Evolutionary conservation across 2,888 invertebrate genomes (phyloP).

Genomic region (Archips xylosteana): DNA sequence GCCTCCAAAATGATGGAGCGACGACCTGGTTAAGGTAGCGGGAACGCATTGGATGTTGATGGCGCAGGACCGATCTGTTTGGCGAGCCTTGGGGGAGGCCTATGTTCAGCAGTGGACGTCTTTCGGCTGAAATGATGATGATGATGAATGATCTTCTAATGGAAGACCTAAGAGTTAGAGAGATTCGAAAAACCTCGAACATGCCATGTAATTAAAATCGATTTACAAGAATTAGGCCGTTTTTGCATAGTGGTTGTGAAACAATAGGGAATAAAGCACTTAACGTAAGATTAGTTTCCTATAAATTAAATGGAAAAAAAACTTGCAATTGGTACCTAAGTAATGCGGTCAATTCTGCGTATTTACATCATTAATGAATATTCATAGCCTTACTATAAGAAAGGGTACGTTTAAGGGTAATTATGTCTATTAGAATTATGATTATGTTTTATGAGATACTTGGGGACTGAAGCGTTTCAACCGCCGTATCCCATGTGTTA

Average conservation of each 20-base stretch:
- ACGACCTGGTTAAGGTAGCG: no score
- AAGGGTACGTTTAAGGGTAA: constrained; percentile 40
- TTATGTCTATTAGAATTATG: constrained; percentile 66
- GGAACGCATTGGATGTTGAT: no score
- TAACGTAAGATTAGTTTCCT: background rate
- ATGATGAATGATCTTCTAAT: no score
- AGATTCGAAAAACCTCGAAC: background rate
- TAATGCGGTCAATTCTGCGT: constrained; percentile 11
- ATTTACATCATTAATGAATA: constrained; percentile 23
- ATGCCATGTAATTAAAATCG: background rate
- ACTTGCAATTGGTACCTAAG: constrained; percentile 4
- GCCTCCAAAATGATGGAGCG: no score
- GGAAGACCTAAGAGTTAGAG: no score
- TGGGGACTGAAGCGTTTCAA: constrained; percentile 4
- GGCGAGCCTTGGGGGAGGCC: no score
- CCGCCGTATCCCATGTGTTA: no score
- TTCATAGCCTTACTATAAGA: constrained; percentile 5
- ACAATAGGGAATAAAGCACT: background rate
- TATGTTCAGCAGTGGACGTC: no score
- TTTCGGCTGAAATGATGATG: no score
- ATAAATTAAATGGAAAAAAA: constrained; percentile 17
- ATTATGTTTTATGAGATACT: constrained; percentile 34
- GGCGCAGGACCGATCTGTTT: no score
- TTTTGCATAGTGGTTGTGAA: background rate
- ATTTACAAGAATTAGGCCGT: background rate